Evolutionary conservation across 2,113 vertebrate genomes (phyloP).

Genomic region (Pogona vitticeps): DNA sequence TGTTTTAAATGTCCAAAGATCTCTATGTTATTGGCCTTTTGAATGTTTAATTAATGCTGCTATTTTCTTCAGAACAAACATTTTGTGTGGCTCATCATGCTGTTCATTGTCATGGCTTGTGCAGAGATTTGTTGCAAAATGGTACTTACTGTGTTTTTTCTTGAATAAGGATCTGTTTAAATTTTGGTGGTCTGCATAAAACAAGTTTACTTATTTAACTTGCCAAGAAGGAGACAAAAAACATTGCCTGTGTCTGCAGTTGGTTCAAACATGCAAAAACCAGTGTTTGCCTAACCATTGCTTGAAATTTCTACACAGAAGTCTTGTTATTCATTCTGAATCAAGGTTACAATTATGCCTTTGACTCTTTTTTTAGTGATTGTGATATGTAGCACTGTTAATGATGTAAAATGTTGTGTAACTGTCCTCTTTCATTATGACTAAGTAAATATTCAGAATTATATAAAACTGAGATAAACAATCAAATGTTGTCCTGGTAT

Average conservation of each 20-base stretch:
- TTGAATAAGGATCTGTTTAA: conserved; percentile 33
- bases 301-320: conserved; percentile 2
- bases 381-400: background rate
- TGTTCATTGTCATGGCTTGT: conserved; percentile 16
- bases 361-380: background rate
- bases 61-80: background rate
- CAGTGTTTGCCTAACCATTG: background rate
- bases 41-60: conserved; percentile 16
- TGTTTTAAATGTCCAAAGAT: conserved; percentile 24
- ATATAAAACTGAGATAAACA: background rate
- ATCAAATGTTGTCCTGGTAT: background rate
- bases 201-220: conserved; percentile 26
- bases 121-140: conserved; percentile 27
- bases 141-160: conserved; percentile 18
- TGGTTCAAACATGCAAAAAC: conserved; percentile 16
- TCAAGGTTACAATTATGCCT: background rate
- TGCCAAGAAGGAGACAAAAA: background rate
- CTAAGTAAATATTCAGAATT: background rate
- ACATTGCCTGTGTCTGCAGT: conserved; percentile 6
- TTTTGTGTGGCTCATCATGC: conserved; percentile 17
- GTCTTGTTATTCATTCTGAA: background rate
- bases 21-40: background rate
- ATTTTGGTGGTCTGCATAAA: conserved; percentile 18
- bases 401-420: background rate
- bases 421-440: background rate